Evolutionary conservation across 2,888 invertebrate genomes (phyloP).

Genomic region (Spilarctia lutea): DNA sequence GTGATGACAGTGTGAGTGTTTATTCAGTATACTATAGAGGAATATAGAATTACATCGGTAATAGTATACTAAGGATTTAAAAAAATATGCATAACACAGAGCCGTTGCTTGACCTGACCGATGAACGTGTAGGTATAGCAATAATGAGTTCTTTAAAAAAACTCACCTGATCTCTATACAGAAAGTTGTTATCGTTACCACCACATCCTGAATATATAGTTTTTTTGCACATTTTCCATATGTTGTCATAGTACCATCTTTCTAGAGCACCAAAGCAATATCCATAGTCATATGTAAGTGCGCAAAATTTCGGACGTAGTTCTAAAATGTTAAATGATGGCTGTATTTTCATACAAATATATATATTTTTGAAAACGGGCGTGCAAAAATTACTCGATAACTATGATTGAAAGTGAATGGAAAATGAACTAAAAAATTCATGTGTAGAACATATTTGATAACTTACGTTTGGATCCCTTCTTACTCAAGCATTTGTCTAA

Average conservation of each 20-base stretch:
- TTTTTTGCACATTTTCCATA: conserved; percentile 74
- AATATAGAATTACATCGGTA: neutral
- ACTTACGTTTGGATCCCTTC: conserved; percentile 58
- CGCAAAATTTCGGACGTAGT: conserved; percentile 67
- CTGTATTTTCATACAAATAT: no score
- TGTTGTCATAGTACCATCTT: conserved; percentile 70
- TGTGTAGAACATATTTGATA: no score
- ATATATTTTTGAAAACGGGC: no score
- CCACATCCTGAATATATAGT: conserved; percentile 79
- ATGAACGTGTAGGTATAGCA: neutral
- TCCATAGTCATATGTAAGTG: conserved; percentile 74
- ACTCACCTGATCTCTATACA: conserved; percentile 65
- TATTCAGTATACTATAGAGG: neutral
- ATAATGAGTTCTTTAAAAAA: neutral
- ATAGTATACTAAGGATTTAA: no score
- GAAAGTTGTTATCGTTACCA: conserved; percentile 79
- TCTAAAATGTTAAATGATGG: conserved; percentile 30
- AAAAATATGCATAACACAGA: neutral
- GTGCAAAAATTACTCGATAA: no score
- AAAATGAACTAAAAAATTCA: no score
- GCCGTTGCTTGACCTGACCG: neutral
- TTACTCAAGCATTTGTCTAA: conserved; percentile 57
- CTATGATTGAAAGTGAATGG: no score
- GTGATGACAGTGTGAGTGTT: no score
- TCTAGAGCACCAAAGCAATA: conserved; percentile 72